Evolutionary conservation across 2,888 invertebrate genomes (phyloP), one percentile per base, ranked within the genome.

Genomic region (Drosophila kokeensis): DNA sequence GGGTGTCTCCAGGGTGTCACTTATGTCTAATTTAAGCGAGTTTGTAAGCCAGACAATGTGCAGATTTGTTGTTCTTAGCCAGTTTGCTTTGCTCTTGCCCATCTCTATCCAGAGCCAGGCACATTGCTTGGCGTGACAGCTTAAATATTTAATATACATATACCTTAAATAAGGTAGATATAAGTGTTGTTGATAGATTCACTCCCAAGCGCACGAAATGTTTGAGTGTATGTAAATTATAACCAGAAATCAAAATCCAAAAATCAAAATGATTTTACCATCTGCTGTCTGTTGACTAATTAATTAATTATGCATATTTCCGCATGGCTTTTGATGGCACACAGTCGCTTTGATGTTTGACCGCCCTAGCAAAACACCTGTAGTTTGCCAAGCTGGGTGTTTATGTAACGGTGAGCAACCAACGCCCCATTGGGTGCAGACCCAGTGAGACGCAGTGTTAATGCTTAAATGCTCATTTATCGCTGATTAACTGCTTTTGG

Each of bases 251-350:
- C 63, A 75, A 79, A 72, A 60, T 59, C 49, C 55, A n/a, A 61
- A 54, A 59, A 69, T 71, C 62, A 64, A 77, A 67, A 61, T 58
- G 10, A 63, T 64, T 40, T 67, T 55, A 40, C 40, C 54, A 45
- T 21, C 45, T 30, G 27, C 50, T 73, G 68, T 40, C 60, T 54
- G 58, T 70, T 78, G 72, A 67, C 81, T 87, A 84, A 86, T 87
- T 89, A 84, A 87, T 89, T 81, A 87, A 86, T 86, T 89, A 86
- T 86, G 77, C 79, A 82, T 80, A 76, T 89, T 86, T 89, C 82
- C 84, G 82, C 87, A 78, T 80, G 72, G 79, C 62, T 71, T 71
- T 70, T 66, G 69, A 59, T 82, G 74, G 73, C 64, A 67, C 50
- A 67, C 52, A 69, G 66, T 48, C 54, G 65, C 88, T 85, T 85